Conservation (phyloP, 2,888 invertebrate species). For the Patella pellucida region DNA sequence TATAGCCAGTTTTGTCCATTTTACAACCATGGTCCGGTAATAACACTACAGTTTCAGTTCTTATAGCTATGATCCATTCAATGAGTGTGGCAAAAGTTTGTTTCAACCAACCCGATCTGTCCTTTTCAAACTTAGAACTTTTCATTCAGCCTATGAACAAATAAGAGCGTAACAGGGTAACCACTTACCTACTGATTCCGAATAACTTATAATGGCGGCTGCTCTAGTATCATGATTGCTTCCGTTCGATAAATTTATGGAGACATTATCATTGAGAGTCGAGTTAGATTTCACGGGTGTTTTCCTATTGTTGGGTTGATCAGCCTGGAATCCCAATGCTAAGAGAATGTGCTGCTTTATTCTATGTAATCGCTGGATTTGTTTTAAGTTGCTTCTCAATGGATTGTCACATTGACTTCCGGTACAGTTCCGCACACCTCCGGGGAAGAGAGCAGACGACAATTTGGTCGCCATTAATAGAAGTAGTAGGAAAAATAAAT, state of each 20-base stretch:
- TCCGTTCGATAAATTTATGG: too few species aligned
- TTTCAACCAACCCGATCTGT: too few species aligned
- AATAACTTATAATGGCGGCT: not conserved
- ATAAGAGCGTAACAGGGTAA: too few species aligned
- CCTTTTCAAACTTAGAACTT: too few species aligned
- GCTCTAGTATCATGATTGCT: too few species aligned
- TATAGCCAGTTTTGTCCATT: too few species aligned
- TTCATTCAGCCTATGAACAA: too few species aligned
- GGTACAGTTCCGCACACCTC: not conserved
- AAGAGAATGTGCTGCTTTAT: slow-evolving; percentile 15
- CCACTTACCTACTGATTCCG: not conserved
- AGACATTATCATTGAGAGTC: too few species aligned
- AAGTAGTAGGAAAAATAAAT: not conserved
- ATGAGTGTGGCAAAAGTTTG: too few species aligned
- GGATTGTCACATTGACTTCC: slow-evolving; percentile 14
- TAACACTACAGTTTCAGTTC: too few species aligned
- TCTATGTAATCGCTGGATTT: slow-evolving; percentile 17
- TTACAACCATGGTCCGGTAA: too few species aligned
- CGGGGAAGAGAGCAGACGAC: not conserved
- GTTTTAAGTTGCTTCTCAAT: slow-evolving; percentile 13
- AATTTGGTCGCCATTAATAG: not conserved
- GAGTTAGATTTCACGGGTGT: not conserved
- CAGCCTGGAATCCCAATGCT: slow-evolving; percentile 9
- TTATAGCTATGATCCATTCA: too few species aligned
- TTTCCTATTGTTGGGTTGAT: not conserved